Evolutionary conservation across 2,888 invertebrate species (phyloP), one percentile per base, ranked within the genome.

Genomic region (Cephus pygmeus): DNA sequence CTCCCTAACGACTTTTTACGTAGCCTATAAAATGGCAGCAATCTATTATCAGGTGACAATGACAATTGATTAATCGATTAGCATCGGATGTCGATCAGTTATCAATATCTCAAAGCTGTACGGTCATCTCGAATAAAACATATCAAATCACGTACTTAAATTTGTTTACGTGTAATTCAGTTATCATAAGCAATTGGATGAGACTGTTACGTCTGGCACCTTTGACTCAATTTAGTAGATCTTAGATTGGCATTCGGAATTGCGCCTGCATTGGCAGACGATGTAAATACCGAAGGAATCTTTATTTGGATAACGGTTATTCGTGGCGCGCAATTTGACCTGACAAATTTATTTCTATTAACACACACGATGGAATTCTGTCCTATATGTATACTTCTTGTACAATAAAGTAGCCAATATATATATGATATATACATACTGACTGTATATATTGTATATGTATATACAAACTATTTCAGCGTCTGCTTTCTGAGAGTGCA

Each of bases 211-310:
- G 35, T 77, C 34, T 69, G 74, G 77, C 31, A 68, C 23, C 23
- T 30, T 30, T 11, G 11, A 12, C 74, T 75, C 35, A 69, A 77
- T 77, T 77, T 77, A 77, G 34, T 77, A 77, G 73, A 77, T 74
- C 33, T 36, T n/a, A 73, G n/a, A 69, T 77, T 69, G 74, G 73
- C 73, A 75, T 75, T 75, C 31, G 74, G 34, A 35, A 31, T 33
- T 33, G 71, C 77, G 68, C 69, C 40, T 35, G 77, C 77, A 77
- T 77, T 77, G 73, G 35, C 77, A 77, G 77, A 77, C 74, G 74
- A 77, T 77, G 69, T 71, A 71, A 31, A 71, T 12, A 33, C 31
- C 11, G 71, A 71, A 30, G 12, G 71, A 31, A 71, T 71, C 71
- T 71, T 71, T 71, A 71, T 71, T 71, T 71, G 71, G 71, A 15